These are phyloP conservation scores for Serinus canaria DNA, from an alignment of 2,113 vertebrate genomes.

Conservation along the genomic window DNA sequence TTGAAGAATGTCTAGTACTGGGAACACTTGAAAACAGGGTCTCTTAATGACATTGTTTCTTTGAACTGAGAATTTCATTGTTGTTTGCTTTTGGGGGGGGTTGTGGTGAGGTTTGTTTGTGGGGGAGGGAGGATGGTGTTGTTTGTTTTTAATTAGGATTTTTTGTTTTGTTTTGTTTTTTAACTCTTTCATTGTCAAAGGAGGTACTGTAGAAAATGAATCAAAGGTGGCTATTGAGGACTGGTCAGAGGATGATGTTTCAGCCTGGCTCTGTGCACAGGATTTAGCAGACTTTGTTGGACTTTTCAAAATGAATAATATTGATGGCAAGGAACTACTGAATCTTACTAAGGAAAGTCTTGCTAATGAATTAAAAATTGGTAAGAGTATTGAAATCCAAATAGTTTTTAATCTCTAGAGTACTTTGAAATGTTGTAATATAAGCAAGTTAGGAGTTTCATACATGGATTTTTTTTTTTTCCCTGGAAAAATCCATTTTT, in stretches of 20 bases:
- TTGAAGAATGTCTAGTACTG: neutral
- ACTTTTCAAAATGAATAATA: constrained; percentile 83
- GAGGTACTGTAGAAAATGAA: constrained; percentile 51
- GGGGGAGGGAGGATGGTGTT: fast-evolving
- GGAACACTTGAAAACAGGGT: neutral
- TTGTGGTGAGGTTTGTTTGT: neutral
- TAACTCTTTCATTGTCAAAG: constrained; percentile 64
- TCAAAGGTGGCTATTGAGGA: constrained; percentile 69
- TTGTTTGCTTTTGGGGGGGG: neutral
- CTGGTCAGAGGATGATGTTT: constrained; percentile 90
- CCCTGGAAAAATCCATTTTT: neutral
- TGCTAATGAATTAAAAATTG: constrained; percentile 82
- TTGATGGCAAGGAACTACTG: constrained; percentile 83
- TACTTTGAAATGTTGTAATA: neutral
- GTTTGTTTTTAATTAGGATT: neutral
- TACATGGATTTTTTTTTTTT: neutral
- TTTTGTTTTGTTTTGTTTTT: neutral
- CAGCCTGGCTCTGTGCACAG: constrained; percentile 78
- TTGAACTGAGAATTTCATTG: neutral
- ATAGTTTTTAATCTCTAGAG: neutral
- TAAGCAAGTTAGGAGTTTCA: neutral
- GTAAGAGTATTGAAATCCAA: constrained; percentile 68
- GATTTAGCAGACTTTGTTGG: constrained; percentile 74
- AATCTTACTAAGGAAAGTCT: constrained; percentile 83
- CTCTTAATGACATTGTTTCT: neutral